Evolutionary conservation across 2,888 invertebrate species (phyloP), one percentile per base, ranked within the genome.

Genomic region (Trichogramma evanescens): DNA sequence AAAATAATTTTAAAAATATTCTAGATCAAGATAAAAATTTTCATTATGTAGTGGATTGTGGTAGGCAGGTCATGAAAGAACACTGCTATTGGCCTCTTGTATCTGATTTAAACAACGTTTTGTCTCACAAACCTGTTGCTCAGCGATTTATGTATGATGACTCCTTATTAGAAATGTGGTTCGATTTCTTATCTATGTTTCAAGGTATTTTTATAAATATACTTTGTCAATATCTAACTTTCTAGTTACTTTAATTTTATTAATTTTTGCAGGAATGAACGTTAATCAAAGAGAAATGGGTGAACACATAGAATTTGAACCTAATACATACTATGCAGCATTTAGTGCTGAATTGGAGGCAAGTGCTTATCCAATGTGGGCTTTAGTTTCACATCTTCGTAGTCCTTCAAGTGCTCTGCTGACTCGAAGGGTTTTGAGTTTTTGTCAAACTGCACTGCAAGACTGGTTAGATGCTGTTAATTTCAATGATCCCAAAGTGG

Each of bases 1-100:
- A 26, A 26, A 13, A 39, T 54, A 13, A 50, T 49, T 43, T 62
- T 4, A 26, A 26, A 26, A 26, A 26, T 26, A 26, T 57, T 70
- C 46, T 69, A 88, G 88, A 89, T 79, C 84, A 86, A 3, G 83
- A 83, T 38, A 86, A 86, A 72, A 94, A 93, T 76, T 88, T 87
- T 71, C 95, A 95, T 78, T 87, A 86, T 71, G 95, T 96, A 38
- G 95, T 97, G 54, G 94, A 96, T 76, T 97, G 97, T 76, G 90
- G 89, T 9, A 84, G 89, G 66, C 84, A 89, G 62, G 91, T 95
- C 38, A 95, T 98, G 94, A 95, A 94, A 80, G 93, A 96, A 74
- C 97, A 98, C 77, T 95, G 95, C 79, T 97, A 96, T 78, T 98
- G 97, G 97, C 96, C 97, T 1, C 82, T 97, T 6, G 95, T 97